Conservation (phyloP, 2,113 vertebrate species). For the Gobius niger region DNA sequence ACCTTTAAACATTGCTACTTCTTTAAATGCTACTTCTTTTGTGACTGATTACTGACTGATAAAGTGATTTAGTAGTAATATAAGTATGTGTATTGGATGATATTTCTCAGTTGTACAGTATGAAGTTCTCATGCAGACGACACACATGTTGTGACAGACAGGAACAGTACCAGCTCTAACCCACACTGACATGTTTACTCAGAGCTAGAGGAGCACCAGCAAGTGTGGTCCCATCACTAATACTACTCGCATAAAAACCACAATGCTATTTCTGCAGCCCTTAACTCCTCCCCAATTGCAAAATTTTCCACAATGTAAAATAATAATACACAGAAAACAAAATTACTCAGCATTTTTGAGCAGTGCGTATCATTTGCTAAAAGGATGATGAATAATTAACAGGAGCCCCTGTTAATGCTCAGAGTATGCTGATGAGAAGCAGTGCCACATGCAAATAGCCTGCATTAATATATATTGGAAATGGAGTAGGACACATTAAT, state of each 20-base stretch:
- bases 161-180: slow-evolving; percentile 36
- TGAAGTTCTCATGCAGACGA: slow-evolving; percentile 34
- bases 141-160: slow-evolving; percentile 31
- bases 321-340: slow-evolving; percentile 25
- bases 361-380: slow-evolving; percentile 48
- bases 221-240: slow-evolving; percentile 15
- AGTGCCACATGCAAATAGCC: slow-evolving; percentile 45
- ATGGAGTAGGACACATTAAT: slow-evolving; percentile 69
- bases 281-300: slow-evolving; percentile 18
- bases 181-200: slow-evolving; percentile 52
- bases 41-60: too few relatives aligned
- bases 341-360: slow-evolving; percentile 37
- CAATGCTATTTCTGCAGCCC: background rate
- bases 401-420: slow-evolving; percentile 47
- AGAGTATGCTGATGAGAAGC: slow-evolving; percentile 60
- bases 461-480: slow-evolving; percentile 76
- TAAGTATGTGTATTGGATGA: too few relatives aligned
- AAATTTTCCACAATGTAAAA: slow-evolving; percentile 21
- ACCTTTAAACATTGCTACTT: too few relatives aligned
- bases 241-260: slow-evolving; percentile 10
- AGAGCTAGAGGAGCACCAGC: slow-evolving; percentile 16
- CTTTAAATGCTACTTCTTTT: too few relatives aligned
- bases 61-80: too few relatives aligned
- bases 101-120: too few relatives aligned
- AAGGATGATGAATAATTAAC: slow-evolving; percentile 68